A percentile compares a stretch with the other conserved stretches of the same genome.
Evolutionary conservation across 2,797 vertebrate genomes (phyloP).

Genomic region (Tokudaia muenninki): DNA sequence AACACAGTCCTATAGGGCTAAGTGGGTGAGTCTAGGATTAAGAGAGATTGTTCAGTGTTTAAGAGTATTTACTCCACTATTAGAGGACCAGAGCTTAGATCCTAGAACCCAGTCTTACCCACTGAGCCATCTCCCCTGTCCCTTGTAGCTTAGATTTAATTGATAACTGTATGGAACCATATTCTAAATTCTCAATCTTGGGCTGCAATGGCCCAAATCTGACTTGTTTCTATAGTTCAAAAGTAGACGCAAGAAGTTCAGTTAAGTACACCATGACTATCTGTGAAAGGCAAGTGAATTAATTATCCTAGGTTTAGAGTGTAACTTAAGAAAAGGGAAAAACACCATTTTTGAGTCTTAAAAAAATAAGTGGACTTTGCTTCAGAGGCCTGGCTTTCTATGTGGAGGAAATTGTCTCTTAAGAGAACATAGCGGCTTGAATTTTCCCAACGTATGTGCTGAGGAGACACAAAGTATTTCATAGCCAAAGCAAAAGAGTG

Average conservation of each 20-base stretch:
- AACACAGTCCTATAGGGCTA: neutral
- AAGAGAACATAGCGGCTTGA: neutral
- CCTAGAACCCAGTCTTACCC: neutral
- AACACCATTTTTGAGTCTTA: neutral
- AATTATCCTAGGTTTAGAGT: neutral
- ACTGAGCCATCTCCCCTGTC: neutral
- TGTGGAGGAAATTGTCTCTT: neutral
- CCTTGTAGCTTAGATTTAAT: neutral
- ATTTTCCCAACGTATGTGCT: neutral
- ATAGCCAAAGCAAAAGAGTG: neutral
- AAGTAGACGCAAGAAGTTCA: neutral
- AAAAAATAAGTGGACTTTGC: neutral
- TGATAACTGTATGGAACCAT: neutral
- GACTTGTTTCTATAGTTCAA: neutral
- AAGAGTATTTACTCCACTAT: neutral
- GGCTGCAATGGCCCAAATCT: neutral
- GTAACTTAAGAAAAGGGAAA: neutral
- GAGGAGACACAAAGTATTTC: neutral
- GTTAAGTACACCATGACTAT: neutral
- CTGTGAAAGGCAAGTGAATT: neutral
- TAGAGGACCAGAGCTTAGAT: neutral
- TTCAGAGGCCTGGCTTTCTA: neutral
- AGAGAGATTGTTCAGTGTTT: neutral
- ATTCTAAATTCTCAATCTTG: neutral
- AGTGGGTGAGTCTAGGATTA: neutral